Evolutionary conservation across 2,113 vertebrate genomes (phyloP).

Genomic region (Thomomys bottae): DNA sequence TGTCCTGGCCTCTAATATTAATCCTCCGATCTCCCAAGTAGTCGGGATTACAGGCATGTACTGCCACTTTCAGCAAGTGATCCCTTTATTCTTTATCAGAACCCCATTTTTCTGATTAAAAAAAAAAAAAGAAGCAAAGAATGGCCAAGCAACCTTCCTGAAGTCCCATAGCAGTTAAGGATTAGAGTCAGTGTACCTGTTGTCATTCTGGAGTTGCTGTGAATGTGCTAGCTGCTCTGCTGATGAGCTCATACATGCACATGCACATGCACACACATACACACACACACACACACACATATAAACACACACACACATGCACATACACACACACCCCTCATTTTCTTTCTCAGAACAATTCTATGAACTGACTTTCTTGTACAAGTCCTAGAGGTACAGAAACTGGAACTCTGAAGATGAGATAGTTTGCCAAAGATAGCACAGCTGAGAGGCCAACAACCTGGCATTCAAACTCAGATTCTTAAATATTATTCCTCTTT

Average conservation of each 20-base stretch:
- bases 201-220: neutral
- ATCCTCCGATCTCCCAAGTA: too few relatives aligned
- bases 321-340: neutral
- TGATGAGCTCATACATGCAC: too few relatives aligned
- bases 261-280: too few relatives aligned
- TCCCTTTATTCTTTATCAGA: neutral
- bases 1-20: too few relatives aligned
- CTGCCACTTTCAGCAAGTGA: too few relatives aligned
- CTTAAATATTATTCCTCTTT: slow-evolving; percentile 44
- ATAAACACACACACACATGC: too few relatives aligned
- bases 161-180: slow-evolving; percentile 2
- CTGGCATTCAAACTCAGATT: slow-evolving; percentile 24
- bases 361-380: slow-evolving; percentile 35
- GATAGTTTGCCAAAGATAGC: slow-evolving; percentile 51
- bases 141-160: neutral
- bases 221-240: neutral
- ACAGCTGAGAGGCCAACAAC: neutral
- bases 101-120: neutral
- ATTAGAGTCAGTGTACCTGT: neutral
- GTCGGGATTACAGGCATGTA: too few relatives aligned
- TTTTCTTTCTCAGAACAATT: slow-evolving; percentile 41
- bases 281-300: neutral
- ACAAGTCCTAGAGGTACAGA: slow-evolving; percentile 9
- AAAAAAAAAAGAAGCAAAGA: slow-evolving; percentile 27
- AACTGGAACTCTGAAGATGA: slow-evolving; percentile 48